These are phyloP conservation scores for Gymnoscelis rufifasciata DNA, from an alignment of 2,888 invertebrate genomes.

Conservation along the genomic window DNA sequence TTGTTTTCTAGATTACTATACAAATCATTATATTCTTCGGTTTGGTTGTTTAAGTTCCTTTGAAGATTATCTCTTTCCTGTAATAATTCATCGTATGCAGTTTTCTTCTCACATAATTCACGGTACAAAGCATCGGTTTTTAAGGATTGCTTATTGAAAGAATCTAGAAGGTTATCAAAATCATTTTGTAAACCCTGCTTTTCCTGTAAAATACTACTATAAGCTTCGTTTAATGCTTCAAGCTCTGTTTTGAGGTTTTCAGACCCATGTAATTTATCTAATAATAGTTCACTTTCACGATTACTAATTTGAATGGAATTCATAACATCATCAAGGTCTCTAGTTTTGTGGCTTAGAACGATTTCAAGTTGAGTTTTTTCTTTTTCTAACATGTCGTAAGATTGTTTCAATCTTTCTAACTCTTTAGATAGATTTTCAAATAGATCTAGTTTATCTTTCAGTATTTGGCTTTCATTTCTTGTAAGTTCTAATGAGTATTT, in stretches of 20 bases:
- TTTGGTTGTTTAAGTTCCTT: slow-evolving; percentile 40
- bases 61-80: slow-evolving; percentile 40
- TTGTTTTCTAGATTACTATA: slow-evolving; percentile 46
- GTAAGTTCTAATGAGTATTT: slow-evolving; percentile 41
- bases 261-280: slow-evolving; percentile 36
- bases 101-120: slow-evolving; percentile 36
- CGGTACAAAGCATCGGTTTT: slow-evolving; percentile 33
- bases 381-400: slow-evolving; percentile 36
- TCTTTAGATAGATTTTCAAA: slow-evolving; percentile 40
- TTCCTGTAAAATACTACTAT: slow-evolving; percentile 36
- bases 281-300: slow-evolving; percentile 44
- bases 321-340: slow-evolving; percentile 40
- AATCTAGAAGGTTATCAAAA: slow-evolving; percentile 14
- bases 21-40: slow-evolving; percentile 41
- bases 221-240: slow-evolving; percentile 32
- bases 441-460: slow-evolving; percentile 41
- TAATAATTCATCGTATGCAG: slow-evolving; percentile 32
- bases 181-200: slow-evolving; percentile 40
- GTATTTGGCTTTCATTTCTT: slow-evolving; percentile 45
- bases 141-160: slow-evolving; percentile 23
- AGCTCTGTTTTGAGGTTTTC: slow-evolving; percentile 42
- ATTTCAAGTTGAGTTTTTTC: slow-evolving; percentile 47
- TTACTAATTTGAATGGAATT: slow-evolving; percentile 38
- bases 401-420: slow-evolving; percentile 37
- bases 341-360: slow-evolving; percentile 37